A percentile compares a stretch with the other conserved stretches of the same genome.
Conservation (phyloP, 2,113 vertebrate genomes). For the Axis porcinus region DNA sequence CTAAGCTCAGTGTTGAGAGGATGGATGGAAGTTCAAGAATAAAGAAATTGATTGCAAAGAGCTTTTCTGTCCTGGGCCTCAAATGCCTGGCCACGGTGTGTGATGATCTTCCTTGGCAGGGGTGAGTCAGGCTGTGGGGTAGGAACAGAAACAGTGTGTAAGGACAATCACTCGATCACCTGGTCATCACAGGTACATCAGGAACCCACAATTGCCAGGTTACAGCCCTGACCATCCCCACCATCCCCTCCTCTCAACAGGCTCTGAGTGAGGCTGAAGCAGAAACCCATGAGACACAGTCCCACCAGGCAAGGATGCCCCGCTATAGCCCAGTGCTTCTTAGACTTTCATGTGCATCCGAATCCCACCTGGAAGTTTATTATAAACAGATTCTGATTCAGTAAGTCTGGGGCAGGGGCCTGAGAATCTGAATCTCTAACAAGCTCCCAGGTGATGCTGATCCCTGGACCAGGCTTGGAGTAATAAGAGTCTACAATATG, state of each 20-base stretch:
- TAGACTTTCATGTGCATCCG: no score
- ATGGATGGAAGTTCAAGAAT: neutral
- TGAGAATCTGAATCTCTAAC: neutral
- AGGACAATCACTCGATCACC: neutral
- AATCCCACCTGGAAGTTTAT: neutral
- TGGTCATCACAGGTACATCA: neutral
- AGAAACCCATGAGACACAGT: neutral
- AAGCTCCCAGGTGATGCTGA: neutral
- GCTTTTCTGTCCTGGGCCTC: neutral
- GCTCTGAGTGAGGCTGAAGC: neutral
- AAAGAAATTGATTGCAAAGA: neutral
- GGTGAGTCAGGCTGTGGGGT: neutral
- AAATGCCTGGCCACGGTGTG: neutral
- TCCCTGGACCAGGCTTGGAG: neutral
- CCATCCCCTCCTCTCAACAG: neutral
- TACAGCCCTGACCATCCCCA: neutral
- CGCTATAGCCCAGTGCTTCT: neutral
- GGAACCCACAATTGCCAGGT: neutral
- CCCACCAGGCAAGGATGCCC: accelerated
- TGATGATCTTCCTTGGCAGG: neutral
- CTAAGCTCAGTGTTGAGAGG: neutral
- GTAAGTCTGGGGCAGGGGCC: neutral
- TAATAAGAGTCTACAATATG: neutral
- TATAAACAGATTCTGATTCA: neutral
- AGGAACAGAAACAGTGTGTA: neutral